phyloP scores from a whole-genome alignment of 2,888 invertebrate species.

The Rhaphigaster nebulosa region DNA sequence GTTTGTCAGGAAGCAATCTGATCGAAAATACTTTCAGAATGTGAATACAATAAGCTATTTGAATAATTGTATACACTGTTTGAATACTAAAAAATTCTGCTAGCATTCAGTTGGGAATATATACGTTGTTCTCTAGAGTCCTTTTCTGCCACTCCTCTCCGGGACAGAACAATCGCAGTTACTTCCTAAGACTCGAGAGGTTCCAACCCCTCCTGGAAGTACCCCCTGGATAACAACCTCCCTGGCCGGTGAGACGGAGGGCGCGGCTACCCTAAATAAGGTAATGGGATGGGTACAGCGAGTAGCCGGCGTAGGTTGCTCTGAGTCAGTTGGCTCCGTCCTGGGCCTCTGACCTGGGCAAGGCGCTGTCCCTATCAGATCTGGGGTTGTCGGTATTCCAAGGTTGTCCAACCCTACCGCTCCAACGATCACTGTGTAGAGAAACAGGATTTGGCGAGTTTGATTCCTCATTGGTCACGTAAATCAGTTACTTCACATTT shows the following conservation, averaged over 20 bases:
- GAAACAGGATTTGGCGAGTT: not conserved
- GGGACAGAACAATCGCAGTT: not conserved
- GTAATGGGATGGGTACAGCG: conserved; percentile 50
- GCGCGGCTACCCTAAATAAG: conserved; percentile 47
- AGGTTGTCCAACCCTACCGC: conserved; percentile 4
- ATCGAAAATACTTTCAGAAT: not conserved
- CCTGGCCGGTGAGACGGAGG: not conserved
- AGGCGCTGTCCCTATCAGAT: not conserved
- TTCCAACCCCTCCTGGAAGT: not conserved
- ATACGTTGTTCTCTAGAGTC: not conserved
- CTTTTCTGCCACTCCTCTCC: not conserved
- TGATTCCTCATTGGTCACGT: not conserved
- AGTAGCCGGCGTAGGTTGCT: conserved; percentile 52
- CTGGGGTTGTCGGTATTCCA: conserved; percentile 28
- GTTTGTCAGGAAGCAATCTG: not conserved
- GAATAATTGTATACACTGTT: not conserved
- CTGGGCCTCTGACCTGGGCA: conserved; percentile 36
- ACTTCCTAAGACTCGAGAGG: not conserved
- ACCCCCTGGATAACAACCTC: not conserved
- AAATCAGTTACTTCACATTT: not conserved
- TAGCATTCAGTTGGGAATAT: not conserved
- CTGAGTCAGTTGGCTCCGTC: conserved; percentile 21
- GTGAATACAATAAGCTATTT: conserved; percentile 5
- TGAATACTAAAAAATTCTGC: not conserved
- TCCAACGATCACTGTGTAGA: not conserved